Evolutionary conservation across 2,888 invertebrate species (phyloP), one percentile per base, ranked within the genome.

Genomic region (Temnothorax rugatulus): DNA sequence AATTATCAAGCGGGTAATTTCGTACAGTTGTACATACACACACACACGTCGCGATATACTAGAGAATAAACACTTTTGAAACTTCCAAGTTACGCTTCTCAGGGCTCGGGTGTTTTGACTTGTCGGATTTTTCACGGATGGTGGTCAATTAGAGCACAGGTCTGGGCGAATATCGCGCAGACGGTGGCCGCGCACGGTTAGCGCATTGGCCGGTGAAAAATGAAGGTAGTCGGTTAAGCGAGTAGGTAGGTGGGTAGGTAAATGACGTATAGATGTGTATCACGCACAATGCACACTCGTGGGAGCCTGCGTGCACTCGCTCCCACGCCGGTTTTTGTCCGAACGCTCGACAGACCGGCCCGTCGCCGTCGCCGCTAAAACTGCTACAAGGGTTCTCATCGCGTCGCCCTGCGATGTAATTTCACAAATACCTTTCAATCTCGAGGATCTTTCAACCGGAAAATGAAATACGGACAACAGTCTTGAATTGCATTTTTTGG

Each of bases 181-280:
- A 63, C 82, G 77, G 50, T 71, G 29, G 66, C 74, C 44, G 84
- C 61, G 57, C 69, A 18, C 68, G 57, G 66, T 76, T 76, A 25
- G 54, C 83, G 44, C 76, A 52, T 50, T 63, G 81, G 63, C 34
- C 79, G 21, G 57, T 79, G 79, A 81, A 81, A 81, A 84, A 77
- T 71, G 84, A 73, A 59, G 79, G 74, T 77, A 61, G 83, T 63
- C 68, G 66, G 87, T 76, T 79, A 88, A 76, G 74, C 71, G 71
- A 54, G 76, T 88, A 91, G 91, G 90, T 88, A 90, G 92, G 91
- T 92, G 92, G 93, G 92, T 91, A 92, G 91, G 92, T 93, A 92
- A 93, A 93, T 93, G 93, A 93, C 92, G 93, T 93, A 90, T 87
- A 94, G 93, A 94, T 94, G 92, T 90, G 92, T 93, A 94, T 93